Base-by-base conservation (phyloP, 2,888 invertebrate species). In the Zele albiditarsus region DNA sequence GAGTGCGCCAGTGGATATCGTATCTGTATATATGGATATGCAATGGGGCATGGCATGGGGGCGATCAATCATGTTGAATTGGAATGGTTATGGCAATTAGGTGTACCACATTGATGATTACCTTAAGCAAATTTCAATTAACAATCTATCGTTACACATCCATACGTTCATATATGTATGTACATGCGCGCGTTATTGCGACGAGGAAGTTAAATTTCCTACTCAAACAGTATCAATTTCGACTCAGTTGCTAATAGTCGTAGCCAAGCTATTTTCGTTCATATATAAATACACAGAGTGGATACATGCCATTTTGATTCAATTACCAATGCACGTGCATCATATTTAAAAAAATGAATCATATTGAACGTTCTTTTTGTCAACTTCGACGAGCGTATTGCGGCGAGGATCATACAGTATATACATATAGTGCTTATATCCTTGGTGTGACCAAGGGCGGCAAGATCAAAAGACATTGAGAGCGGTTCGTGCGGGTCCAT, bases 401-500 rank as follows among this genome's bases (percentile, higher is more conserved):
- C 0, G n/a, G 20, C 53, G 53, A 8, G n/a, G 16, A 14, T 1
- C n/a, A 16, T 53, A 53, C 6, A 2, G n/a, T 53, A 53, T 20
- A 53, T 23, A 8, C 6, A 23, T 76, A 67, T 71, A 75, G 49
- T 65, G 74, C 74, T 73, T 76, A 78, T 79, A 71, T 73, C 68
- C 68, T 73, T 78, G 77, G 73, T 81, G 81, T 82, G 83, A 81
- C 80, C 81, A 77, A 67, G 77, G 75, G 84, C 88, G 88, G 88
- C 86, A 67, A 87, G 83, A 88, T 89, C 86, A 88, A 88, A 88
- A 86, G 53, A 79, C 77, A 78, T 79, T 80, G 80, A 77, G 83
- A 84, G 83, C 84, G 84, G 78, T 75, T 83, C 84, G 86, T 82
- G 85, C 86, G 84, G 85, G 86, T 85, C 85, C 87, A 85, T 86